Conservation (phyloP, 2,113 vertebrate genomes). For the Fulmarus glacialis region DNA sequence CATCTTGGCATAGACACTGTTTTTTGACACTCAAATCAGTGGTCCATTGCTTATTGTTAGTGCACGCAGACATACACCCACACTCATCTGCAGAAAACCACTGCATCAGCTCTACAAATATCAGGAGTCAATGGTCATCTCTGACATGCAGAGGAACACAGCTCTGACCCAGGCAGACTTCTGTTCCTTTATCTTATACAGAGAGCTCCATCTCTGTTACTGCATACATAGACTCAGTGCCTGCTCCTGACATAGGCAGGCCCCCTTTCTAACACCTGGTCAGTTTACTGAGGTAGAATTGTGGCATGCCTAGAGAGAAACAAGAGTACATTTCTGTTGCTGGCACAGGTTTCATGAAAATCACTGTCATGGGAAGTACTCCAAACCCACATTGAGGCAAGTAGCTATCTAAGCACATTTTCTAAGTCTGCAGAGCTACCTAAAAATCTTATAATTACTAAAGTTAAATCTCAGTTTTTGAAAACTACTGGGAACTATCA, state of each 20-base stretch:
- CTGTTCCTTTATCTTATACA: neutral
- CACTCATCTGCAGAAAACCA: neutral
- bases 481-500: neutral
- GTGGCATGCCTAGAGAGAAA: neutral
- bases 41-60: neutral
- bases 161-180: neutral
- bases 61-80: neutral
- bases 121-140: neutral
- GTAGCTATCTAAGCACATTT: neutral
- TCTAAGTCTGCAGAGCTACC: neutral
- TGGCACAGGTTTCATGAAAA: neutral
- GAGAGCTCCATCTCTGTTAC: neutral
- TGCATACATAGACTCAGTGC: neutral
- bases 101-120: fast-evolving
- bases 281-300: neutral
- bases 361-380: neutral
- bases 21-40: neutral
- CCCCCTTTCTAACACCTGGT: fast-evolving
- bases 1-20: neutral
- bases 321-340: neutral
- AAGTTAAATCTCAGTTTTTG: neutral
- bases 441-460: neutral
- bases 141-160: neutral
- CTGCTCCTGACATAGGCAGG: no score
- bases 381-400: neutral